These are phyloP conservation scores for Pomacea maculata DNA, from an alignment of 1,140 invertebrate genomes.

Conservation along the genomic window DNA sequence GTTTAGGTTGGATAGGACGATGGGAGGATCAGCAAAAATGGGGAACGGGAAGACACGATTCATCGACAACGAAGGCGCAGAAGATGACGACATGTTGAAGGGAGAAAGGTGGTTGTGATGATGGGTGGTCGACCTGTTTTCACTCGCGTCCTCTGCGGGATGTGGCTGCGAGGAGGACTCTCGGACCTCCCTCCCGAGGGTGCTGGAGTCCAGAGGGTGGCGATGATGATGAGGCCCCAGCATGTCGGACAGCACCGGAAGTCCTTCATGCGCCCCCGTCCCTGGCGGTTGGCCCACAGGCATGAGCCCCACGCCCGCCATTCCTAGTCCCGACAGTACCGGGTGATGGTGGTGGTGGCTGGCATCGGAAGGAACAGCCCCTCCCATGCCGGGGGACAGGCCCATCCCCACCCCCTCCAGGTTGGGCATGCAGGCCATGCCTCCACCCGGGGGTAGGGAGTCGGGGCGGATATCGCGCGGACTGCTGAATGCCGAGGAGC, in stretches of 20 bases:
- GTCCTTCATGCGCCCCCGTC: constrained; percentile 21
- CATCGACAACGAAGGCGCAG: neutral
- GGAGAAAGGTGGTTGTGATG: constrained; percentile 1
- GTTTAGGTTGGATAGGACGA: constrained; percentile 47
- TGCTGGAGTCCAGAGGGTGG: constrained; percentile 1
- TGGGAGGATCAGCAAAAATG: constrained; percentile 50
- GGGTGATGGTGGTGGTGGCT: neutral
- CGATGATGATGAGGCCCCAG: constrained; percentile 21
- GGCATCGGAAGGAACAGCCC: neutral
- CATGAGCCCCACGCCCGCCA: constrained; percentile 4
- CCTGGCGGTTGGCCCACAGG: neutral
- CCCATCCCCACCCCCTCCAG: constrained; percentile 19
- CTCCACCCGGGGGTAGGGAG: neutral
- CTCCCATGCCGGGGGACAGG: neutral
- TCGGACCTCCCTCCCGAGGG: neutral
- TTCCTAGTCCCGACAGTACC: constrained; percentile 16
- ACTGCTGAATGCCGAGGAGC: constrained; percentile 50
- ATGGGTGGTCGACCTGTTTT: neutral
- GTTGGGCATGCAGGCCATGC: constrained; percentile 9
- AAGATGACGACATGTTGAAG: neutral
- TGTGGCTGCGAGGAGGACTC: neutral
- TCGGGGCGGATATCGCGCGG: constrained; percentile 27
- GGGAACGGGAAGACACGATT: constrained; percentile 53
- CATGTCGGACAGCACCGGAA: constrained; percentile 32
- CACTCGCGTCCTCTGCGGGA: no score